A percentile compares a stretch with the other conserved stretches of the same genome.
These are phyloP conservation scores for Dichetophora obliterata DNA, from an alignment of 2,888 invertebrate species.

Conservation along the genomic window DNA sequence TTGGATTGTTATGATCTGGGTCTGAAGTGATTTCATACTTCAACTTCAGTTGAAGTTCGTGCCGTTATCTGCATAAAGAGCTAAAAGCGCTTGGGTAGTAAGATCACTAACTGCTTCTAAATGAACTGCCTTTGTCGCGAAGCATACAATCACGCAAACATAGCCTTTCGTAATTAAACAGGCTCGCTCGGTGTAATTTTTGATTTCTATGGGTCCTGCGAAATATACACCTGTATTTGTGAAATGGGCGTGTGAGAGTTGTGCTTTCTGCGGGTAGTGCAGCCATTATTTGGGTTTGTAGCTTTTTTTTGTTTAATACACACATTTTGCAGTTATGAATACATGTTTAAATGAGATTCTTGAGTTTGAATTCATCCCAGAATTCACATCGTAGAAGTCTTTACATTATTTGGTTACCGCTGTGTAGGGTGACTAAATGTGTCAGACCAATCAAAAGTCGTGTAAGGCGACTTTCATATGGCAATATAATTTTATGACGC, in stretches of 20 bases:
- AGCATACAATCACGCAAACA: not conserved
- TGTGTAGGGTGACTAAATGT: not conserved
- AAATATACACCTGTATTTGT: not conserved
- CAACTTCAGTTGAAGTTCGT: no score
- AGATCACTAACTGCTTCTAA: not conserved
- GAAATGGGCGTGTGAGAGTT: not conserved
- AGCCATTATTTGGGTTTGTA: not conserved
- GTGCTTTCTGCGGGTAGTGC: not conserved
- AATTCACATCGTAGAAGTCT: not conserved
- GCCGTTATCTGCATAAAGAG: not conserved
- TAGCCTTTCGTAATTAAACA: constrained; percentile 4
- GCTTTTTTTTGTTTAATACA: not conserved
- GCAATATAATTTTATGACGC: no score
- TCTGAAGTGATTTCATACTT: no score
- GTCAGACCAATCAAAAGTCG: no score
- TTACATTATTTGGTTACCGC: not conserved
- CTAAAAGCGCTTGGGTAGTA: not conserved
- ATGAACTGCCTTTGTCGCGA: not conserved
- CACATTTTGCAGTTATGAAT: constrained; percentile 1
- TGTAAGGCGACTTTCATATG: no score
- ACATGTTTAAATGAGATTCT: not conserved
- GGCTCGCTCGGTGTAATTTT: not conserved
- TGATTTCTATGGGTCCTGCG: not conserved
- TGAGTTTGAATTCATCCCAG: not conserved
- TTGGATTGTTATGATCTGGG: no score